phyloP scores from a whole-genome alignment of 2,888 invertebrate species.

The Lagria hirta region DNA sequence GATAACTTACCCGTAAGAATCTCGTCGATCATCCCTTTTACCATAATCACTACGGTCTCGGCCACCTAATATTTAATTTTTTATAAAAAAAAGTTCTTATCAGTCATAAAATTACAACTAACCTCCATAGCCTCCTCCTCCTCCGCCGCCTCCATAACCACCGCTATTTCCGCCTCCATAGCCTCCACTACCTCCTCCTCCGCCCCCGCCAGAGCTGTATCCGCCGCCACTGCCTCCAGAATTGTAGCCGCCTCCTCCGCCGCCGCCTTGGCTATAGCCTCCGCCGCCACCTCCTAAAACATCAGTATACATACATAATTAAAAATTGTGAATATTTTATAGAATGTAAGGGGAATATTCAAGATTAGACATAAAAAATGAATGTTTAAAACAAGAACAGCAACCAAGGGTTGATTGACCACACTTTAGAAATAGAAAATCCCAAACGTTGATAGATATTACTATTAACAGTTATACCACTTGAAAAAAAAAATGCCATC shows the following conservation, averaged over 20 bases:
- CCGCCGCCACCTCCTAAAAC: conserved; percentile 38
- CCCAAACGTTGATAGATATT: too few species aligned
- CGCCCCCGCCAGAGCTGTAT: conserved; percentile 38
- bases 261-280: conserved; percentile 52
- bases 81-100: conserved; percentile 4
- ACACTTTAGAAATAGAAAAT: too few species aligned
- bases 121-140: conserved; percentile 39
- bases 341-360: too few species aligned
- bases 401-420: too few species aligned
- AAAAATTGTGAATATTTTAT: too few species aligned
- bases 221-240: conserved; percentile 53
- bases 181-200: conserved; percentile 52
- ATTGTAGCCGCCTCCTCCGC: conserved; percentile 41
- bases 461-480: too few species aligned
- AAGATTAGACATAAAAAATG: too few species aligned
- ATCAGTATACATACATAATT: too few species aligned
- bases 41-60: conserved; percentile 56
- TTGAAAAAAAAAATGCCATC: too few species aligned
- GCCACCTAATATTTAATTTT: too few species aligned
- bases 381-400: too few species aligned
- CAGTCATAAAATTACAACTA: conserved; percentile 17
- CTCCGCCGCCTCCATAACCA: conserved; percentile 47
- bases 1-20: conserved; percentile 63
- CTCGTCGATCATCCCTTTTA: conserved; percentile 59
- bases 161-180: conserved; percentile 49